Evolutionary conservation across 2,888 invertebrate genomes (phyloP).

Genomic region (Junonia oenone): DNA sequence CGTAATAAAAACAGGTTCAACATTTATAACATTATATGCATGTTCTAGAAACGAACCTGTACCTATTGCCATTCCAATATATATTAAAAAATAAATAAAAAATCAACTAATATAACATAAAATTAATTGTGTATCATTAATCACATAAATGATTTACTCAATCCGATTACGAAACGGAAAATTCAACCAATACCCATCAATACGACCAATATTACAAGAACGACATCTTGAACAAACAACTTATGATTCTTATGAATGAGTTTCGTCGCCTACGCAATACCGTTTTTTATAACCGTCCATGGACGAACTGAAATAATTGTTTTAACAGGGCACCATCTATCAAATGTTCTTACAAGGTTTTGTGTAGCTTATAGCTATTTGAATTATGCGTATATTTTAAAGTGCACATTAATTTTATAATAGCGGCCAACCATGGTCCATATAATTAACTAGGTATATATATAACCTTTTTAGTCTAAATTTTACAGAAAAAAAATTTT

Average conservation of each 20-base stretch:
- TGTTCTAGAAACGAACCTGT: neutral
- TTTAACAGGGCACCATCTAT: slow-evolving; percentile 50
- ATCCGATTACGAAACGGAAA: slow-evolving; percentile 13
- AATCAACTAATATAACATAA: neutral
- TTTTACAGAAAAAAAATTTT: too few relatives aligned
- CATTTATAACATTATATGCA: neutral
- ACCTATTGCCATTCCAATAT: neutral
- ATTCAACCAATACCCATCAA: slow-evolving; percentile 3
- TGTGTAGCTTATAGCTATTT: neutral
- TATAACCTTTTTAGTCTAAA: too few relatives aligned
- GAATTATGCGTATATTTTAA: neutral
- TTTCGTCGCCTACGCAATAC: slow-evolving; percentile 38
- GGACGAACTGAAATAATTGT: slow-evolving; percentile 58
- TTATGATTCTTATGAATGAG: slow-evolving; percentile 40
- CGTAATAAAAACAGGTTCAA: neutral
- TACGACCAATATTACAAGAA: neutral
- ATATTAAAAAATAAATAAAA: neutral
- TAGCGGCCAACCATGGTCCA: too few relatives aligned
- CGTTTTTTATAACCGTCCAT: slow-evolving; percentile 42
- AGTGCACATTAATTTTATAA: too few relatives aligned
- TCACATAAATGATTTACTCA: slow-evolving; percentile 4
- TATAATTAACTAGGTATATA: too few relatives aligned
- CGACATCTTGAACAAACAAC: neutral
- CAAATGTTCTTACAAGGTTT: slow-evolving; percentile 27
- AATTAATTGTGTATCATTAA: neutral